Percentiles rank a stretch among this genome's conserved stretches.
phyloP scores from a whole-genome alignment of 1,140 invertebrate genomes.

The Dendrolimus punctatus region DNA sequence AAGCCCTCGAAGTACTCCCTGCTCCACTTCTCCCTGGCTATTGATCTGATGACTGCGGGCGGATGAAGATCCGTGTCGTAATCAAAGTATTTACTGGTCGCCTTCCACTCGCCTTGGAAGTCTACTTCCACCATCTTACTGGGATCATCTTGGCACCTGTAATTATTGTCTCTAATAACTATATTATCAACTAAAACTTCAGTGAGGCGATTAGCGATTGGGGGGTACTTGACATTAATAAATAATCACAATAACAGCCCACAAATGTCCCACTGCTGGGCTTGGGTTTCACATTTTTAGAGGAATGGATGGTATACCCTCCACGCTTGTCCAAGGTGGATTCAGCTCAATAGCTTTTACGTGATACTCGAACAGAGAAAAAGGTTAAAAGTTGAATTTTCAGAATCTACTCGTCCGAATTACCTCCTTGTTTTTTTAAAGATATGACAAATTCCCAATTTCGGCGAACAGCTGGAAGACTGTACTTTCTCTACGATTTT shows the following conservation, averaged over 20 bases:
- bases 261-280: too few relatives aligned
- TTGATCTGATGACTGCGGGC: slow-evolving; percentile 73
- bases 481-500: too few relatives aligned
- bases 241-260: background rate
- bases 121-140: slow-evolving; percentile 62
- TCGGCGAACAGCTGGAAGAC: too few relatives aligned
- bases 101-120: slow-evolving; percentile 70
- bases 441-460: too few relatives aligned
- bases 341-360: background rate
- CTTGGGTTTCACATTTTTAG: background rate
- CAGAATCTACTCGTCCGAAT: too few relatives aligned
- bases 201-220: background rate
- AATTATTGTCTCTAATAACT: background rate
- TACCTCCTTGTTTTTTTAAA: too few relatives aligned
- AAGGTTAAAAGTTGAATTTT: too few relatives aligned
- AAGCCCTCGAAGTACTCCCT: slow-evolving; percentile 76
- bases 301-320: background rate
- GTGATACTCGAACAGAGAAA: too few relatives aligned
- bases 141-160: slow-evolving; percentile 60
- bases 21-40: slow-evolving; percentile 79
- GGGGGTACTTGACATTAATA: background rate
- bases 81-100: slow-evolving; percentile 73
- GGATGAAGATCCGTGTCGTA: slow-evolving; percentile 78
- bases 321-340: background rate
- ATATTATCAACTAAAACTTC: too few relatives aligned